phyloP scores from a whole-genome alignment of 2,888 invertebrate species.

The Tridacna crocea region DNA sequence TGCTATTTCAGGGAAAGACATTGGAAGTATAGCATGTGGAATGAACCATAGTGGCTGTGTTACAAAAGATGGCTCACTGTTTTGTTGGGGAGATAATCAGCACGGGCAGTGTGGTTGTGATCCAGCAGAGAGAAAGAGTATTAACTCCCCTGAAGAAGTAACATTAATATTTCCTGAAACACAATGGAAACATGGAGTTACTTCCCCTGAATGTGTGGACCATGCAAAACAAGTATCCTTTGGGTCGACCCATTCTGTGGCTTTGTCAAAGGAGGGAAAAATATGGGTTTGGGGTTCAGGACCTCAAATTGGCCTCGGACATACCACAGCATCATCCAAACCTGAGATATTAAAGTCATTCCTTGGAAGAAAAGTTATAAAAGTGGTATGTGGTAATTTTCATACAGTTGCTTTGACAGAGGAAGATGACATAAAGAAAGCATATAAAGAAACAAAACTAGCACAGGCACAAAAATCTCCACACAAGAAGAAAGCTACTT shows the following conservation, averaged over 20 bases:
- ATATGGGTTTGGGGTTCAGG: slow-evolving; percentile 84
- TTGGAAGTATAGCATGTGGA: slow-evolving; percentile 90
- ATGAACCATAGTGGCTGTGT: slow-evolving; percentile 86
- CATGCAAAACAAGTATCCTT: slow-evolving; percentile 72
- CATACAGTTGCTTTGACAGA: slow-evolving; percentile 81
- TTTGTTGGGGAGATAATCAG: slow-evolving; percentile 82
- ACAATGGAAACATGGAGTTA: slow-evolving; percentile 72
- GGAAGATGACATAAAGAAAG: slow-evolving; percentile 39
- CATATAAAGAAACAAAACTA: not conserved
- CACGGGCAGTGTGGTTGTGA: slow-evolving; percentile 89
- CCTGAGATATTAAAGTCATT: slow-evolving; percentile 76
- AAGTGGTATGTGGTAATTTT: slow-evolving; percentile 77
- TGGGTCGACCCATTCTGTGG: slow-evolving; percentile 80
- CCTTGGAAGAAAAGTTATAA: slow-evolving; percentile 73
- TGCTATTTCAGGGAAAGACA: slow-evolving; percentile 82
- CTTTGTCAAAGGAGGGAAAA: slow-evolving; percentile 76
- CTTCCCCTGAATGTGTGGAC: slow-evolving; percentile 58
- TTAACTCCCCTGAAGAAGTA: slow-evolving; percentile 68
- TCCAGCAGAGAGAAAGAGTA: slow-evolving; percentile 71
- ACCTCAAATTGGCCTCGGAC: slow-evolving; percentile 74
- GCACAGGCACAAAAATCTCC: not conserved
- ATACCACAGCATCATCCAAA: slow-evolving; percentile 41
- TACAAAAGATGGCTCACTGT: slow-evolving; percentile 77
- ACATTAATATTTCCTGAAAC: slow-evolving; percentile 56
- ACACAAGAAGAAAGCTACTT: slow-evolving; percentile 12